A percentile compares a stretch with the other conserved stretches of the same genome.
phyloP scores from a whole-genome alignment of 2,888 invertebrate genomes.

The Osmoderma eremita region DNA sequence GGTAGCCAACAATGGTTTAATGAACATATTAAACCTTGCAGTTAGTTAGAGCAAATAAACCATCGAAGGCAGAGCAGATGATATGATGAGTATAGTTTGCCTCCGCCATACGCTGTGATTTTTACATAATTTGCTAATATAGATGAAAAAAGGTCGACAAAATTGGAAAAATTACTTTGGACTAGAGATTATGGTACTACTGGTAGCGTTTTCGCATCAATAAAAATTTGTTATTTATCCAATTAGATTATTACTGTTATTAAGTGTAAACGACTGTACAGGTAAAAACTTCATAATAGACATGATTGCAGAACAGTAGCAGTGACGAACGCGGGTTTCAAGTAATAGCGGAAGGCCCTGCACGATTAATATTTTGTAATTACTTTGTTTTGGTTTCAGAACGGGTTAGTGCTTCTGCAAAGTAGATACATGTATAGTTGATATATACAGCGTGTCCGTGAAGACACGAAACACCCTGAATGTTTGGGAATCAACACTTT shows the following conservation, averaged over 20 bases:
- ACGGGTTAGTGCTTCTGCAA: too few relatives aligned
- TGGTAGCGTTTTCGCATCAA: slow-evolving; percentile 37
- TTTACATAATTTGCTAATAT: slow-evolving; percentile 41
- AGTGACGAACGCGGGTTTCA: slow-evolving; percentile 27
- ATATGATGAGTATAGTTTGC: slow-evolving; percentile 28
- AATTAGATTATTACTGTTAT: slow-evolving; percentile 45
- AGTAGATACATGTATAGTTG: too few relatives aligned
- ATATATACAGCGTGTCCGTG: too few relatives aligned
- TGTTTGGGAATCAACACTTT: too few relatives aligned
- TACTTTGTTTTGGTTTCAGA: background rate
- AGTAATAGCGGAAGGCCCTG: slow-evolving; percentile 32
- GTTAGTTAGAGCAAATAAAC: slow-evolving; percentile 24
- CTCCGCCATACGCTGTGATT: slow-evolving; percentile 3
- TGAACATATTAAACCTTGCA: slow-evolving; percentile 22
- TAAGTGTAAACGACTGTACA: slow-evolving; percentile 36
- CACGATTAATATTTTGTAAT: slow-evolving; percentile 31
- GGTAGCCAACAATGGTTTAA: slow-evolving; percentile 30
- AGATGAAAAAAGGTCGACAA: slow-evolving; percentile 38
- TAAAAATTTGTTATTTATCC: slow-evolving; percentile 42
- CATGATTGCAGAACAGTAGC: slow-evolving; percentile 41
- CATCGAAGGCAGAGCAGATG: slow-evolving; percentile 10
- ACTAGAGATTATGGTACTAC: slow-evolving; percentile 34
- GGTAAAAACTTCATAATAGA: slow-evolving; percentile 42
- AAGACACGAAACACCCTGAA: too few relatives aligned
- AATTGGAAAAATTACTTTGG: slow-evolving; percentile 21